Conservation (phyloP, 1,140 invertebrate species). For the Chymomyza costata region DNA sequence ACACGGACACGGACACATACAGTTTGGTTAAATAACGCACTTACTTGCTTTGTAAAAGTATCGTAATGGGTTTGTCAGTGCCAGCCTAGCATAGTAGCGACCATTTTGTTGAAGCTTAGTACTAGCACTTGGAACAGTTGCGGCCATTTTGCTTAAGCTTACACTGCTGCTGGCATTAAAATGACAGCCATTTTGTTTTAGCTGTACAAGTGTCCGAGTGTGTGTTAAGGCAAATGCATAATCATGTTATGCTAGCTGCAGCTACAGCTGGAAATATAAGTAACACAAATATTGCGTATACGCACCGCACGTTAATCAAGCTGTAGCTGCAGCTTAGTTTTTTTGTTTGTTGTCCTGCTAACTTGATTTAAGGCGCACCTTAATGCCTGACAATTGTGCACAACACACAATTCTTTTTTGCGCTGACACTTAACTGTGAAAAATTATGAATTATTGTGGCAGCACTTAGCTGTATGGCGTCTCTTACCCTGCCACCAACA, state of each 20-base stretch:
- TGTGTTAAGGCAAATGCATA: slow-evolving; percentile 57
- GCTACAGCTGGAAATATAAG: slow-evolving; percentile 36
- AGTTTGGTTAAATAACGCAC: slow-evolving; percentile 27
- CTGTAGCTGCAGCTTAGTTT: slow-evolving; percentile 24
- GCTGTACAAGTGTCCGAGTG: too few species aligned
- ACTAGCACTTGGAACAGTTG: not conserved
- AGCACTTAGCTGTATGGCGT: slow-evolving; percentile 27
- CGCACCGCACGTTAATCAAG: slow-evolving; percentile 40
- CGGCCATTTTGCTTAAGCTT: slow-evolving; percentile 32
- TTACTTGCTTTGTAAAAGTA: slow-evolving; percentile 10
- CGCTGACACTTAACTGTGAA: slow-evolving; percentile 71
- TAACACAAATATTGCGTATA: slow-evolving; percentile 38
- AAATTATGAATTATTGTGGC: slow-evolving; percentile 73
- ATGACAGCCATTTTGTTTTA: slow-evolving; percentile 27
- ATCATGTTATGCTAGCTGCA: slow-evolving; percentile 43
- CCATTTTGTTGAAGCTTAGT: slow-evolving; percentile 34
- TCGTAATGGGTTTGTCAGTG: slow-evolving; percentile 43
- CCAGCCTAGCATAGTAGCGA: slow-evolving; percentile 3
- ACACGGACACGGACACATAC: not conserved
- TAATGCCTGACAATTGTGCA: slow-evolving; percentile 53
- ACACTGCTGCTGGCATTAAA: slow-evolving; percentile 38
- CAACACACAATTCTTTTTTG: slow-evolving; percentile 26
- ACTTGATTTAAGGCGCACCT: slow-evolving; percentile 64
- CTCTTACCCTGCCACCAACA: not conserved
- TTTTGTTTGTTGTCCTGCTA: too few species aligned